Evolutionary conservation across 2,888 invertebrate genomes (phyloP).

Genomic region (Rhimphoctona megacephalus): DNA sequence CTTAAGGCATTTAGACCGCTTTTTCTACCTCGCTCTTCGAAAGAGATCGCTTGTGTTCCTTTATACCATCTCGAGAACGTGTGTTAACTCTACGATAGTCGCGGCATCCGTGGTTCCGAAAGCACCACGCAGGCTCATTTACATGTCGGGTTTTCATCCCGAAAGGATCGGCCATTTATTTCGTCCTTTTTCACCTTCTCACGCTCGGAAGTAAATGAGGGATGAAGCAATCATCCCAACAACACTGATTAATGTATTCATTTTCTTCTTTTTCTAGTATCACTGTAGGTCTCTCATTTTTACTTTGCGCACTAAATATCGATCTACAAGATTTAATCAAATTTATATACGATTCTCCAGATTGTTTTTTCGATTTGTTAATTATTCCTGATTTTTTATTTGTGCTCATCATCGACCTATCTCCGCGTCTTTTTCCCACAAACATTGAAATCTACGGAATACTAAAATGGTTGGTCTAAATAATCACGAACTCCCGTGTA

Average conservation of each 20-base stretch:
- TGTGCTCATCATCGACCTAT: not conserved
- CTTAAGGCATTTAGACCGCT: slow-evolving; percentile 2
- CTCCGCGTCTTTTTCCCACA: not conserved
- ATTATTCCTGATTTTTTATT: not conserved
- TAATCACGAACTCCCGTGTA: not conserved
- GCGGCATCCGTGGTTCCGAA: slow-evolving; percentile 9
- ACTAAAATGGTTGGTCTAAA: not conserved
- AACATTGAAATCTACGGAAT: not conserved
- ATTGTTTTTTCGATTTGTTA: too few species aligned
- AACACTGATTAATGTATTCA: not conserved
- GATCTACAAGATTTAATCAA: not conserved
- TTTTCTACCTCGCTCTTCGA: slow-evolving; percentile 42
- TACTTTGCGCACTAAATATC: not conserved
- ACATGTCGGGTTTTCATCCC: slow-evolving; percentile 25
- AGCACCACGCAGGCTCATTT: slow-evolving; percentile 50
- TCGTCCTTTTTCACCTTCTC: not conserved
- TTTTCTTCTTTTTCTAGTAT: not conserved
- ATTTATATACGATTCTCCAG: not conserved
- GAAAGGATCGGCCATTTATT: slow-evolving; percentile 17
- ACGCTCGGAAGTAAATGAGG: not conserved
- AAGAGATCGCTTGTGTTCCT: slow-evolving; percentile 38
- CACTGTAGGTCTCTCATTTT: not conserved
- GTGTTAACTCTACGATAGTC: slow-evolving; percentile 54
- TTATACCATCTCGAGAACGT: slow-evolving; percentile 12
- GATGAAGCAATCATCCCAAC: not conserved